Conservation (phyloP, 2,797 vertebrate species). For the Setipinna tenuifilis region DNA sequence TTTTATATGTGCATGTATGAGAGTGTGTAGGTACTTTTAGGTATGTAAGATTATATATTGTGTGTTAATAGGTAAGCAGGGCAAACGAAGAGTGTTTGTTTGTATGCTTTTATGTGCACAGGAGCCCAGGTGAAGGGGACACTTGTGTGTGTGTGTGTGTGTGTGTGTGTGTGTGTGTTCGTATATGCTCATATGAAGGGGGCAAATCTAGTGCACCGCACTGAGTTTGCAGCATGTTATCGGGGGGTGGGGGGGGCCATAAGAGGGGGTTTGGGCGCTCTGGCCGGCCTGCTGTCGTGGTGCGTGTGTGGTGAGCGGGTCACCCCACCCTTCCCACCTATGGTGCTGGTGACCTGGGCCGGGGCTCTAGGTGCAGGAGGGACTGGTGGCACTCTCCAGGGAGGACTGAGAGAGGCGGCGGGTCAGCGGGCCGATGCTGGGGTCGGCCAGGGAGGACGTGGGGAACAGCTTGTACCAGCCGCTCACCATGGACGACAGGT, state of each 20-base stretch:
- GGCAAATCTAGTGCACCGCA: not conserved
- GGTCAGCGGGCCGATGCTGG: slow-evolving; percentile 91
- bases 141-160: slow-evolving; percentile 12
- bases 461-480: slow-evolving; percentile 99
- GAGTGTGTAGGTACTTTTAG: not conserved
- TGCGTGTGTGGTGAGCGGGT: slow-evolving; percentile 23
- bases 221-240: not conserved
- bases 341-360: slow-evolving; percentile 16
- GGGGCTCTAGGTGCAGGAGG: slow-evolving; percentile 86
- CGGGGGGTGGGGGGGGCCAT: slow-evolving; percentile 32
- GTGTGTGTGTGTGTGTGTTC: slow-evolving; percentile 27
- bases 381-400: slow-evolving; percentile 96
- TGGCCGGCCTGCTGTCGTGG: slow-evolving; percentile 22
- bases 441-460: slow-evolving; percentile 95
- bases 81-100: not conserved
- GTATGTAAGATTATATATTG: not conserved
- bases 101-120: not conserved
- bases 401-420: slow-evolving; percentile 97
- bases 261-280: slow-evolving; percentile 32
- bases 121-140: not conserved
- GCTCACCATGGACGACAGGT: slow-evolving; percentile 84
- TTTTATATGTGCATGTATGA: slow-evolving; percentile 21
- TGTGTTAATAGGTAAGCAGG: no score
- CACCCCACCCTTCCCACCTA: not conserved
- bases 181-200: not conserved